A percentile compares a stretch with the other conserved stretches of the same genome.
phyloP scores from a whole-genome alignment of 1,140 invertebrate species.

The Myzus persicae region DNA sequence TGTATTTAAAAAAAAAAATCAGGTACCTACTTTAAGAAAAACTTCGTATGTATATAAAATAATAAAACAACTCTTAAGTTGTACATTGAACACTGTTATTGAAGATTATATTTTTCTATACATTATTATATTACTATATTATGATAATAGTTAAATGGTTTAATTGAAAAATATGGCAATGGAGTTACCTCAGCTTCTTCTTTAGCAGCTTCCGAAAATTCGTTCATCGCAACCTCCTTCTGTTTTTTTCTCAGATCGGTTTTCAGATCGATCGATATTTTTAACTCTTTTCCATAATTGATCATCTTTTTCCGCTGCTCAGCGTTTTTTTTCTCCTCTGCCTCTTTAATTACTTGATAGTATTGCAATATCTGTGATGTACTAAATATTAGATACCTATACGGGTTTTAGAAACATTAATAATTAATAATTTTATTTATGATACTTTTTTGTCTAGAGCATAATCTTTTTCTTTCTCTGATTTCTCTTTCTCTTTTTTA shows the following conservation, averaged over 20 bases:
- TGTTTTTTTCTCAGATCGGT: not conserved
- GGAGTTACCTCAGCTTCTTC: not conserved
- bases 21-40: too few relatives aligned
- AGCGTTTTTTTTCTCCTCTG: not conserved
- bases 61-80: too few relatives aligned
- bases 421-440: not conserved
- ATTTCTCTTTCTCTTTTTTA: not conserved
- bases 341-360: not conserved
- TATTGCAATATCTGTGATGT: not conserved
- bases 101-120: not conserved
- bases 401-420: not conserved
- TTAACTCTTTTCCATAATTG: conserved; percentile 41
- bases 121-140: not conserved
- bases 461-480: conserved; percentile 26
- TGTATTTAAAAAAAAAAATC: too few relatives aligned
- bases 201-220: not conserved
- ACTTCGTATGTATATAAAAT: too few relatives aligned
- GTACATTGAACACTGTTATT: not conserved
- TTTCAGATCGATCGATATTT: not conserved
- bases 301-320: not conserved
- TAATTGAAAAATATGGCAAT: not conserved
- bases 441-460: not conserved
- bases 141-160: not conserved
- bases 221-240: not conserved
- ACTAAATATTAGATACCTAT: not conserved